Conservation (phyloP, 2,888 invertebrate species). For the Troides helena region DNA sequence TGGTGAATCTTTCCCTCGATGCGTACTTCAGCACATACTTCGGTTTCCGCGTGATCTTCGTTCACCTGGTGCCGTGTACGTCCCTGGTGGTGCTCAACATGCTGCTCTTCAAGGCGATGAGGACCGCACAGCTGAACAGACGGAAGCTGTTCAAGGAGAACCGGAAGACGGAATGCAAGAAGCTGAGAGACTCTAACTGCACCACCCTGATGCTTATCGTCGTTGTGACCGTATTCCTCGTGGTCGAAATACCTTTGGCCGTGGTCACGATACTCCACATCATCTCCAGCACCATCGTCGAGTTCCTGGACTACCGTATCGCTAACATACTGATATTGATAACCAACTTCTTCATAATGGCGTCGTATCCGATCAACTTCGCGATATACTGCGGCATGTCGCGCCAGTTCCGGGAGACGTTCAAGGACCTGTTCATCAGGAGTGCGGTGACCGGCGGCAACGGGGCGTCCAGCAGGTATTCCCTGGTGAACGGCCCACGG, state of each 20-base stretch:
- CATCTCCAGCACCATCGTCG: slow-evolving; percentile 85
- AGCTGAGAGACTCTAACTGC: slow-evolving; percentile 89
- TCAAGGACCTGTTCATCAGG: slow-evolving; percentile 89
- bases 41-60: slow-evolving; percentile 92
- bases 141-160: slow-evolving; percentile 88
- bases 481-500: slow-evolving; percentile 89
- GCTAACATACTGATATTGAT: slow-evolving; percentile 89
- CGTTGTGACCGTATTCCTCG: slow-evolving; percentile 90
- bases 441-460: slow-evolving; percentile 82
- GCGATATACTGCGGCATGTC: slow-evolving; percentile 98
- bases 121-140: slow-evolving; percentile 89
- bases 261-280: slow-evolving; percentile 92
- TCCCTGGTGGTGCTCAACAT: slow-evolving; percentile 93
- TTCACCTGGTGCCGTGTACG: slow-evolving; percentile 93
- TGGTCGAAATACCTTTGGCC: slow-evolving; percentile 91
- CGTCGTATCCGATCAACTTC: slow-evolving; percentile 96
- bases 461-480: slow-evolving; percentile 87
- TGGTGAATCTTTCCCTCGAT: slow-evolving; percentile 84
- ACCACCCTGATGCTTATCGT: slow-evolving; percentile 94
- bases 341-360: slow-evolving; percentile 94
- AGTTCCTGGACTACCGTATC: slow-evolving; percentile 87
- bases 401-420: slow-evolving; percentile 95
- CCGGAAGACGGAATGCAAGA: slow-evolving; percentile 88
- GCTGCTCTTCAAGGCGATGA: slow-evolving; percentile 91
- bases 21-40: slow-evolving; percentile 91